Conservation (phyloP, 2,113 vertebrate genomes). For the Nothocercus julius region DNA sequence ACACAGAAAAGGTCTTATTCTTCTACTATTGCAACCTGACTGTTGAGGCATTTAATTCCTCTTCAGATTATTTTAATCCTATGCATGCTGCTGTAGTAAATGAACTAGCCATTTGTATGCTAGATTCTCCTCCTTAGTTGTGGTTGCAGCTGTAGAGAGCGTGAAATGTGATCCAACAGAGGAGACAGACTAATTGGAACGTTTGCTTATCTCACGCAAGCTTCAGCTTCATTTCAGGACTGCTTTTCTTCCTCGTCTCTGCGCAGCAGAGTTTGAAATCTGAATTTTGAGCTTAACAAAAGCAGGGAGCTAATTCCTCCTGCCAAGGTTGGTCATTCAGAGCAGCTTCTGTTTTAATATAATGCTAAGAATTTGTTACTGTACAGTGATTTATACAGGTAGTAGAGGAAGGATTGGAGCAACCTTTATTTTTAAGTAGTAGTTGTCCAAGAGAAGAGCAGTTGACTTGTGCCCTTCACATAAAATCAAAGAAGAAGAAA, state of each 20-base stretch:
- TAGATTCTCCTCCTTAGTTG: constrained; percentile 14
- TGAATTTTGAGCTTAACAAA: constrained; percentile 45
- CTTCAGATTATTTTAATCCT: constrained; percentile 56
- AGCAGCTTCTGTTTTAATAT: constrained; percentile 2
- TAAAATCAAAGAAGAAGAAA: constrained; percentile 1
- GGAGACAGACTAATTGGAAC: constrained; percentile 38
- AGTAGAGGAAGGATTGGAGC: background rate
- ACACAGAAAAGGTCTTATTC: constrained; percentile 44
- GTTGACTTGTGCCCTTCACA: background rate
- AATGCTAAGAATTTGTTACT: constrained; percentile 3
- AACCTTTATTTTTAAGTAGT: constrained; percentile 13
- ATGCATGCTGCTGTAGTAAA: constrained; percentile 26
- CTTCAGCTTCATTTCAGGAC: background rate
- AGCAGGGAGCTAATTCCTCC: constrained; percentile 13
- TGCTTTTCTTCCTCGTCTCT: constrained; percentile 23
- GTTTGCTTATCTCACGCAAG: constrained; percentile 14
- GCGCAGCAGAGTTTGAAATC: background rate
- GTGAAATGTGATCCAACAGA: constrained; percentile 55
- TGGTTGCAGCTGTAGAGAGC: constrained; percentile 40
- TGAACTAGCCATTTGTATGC: constrained; percentile 53
- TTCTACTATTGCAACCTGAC: constrained; percentile 20
- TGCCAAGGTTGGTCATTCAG: constrained; percentile 36
- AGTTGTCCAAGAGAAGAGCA: background rate
- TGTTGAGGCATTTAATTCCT: constrained; percentile 48
- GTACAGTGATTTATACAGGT: background rate